Evolutionary conservation across 1,140 invertebrate genomes (phyloP), one percentile per base, ranked within the genome.

Genomic region (Drosophila repletoides): DNA sequence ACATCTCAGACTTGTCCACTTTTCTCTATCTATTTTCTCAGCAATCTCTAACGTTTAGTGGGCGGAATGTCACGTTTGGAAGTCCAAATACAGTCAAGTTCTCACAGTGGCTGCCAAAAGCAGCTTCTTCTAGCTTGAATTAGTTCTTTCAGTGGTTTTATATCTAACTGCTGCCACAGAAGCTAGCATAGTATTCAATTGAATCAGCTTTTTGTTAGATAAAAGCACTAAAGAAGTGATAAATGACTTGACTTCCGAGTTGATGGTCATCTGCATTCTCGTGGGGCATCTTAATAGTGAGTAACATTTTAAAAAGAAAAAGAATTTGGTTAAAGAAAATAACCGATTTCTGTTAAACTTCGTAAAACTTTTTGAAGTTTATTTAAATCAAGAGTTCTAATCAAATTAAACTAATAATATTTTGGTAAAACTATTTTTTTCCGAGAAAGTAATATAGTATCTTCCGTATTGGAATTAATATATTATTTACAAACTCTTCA

Each of bases 151-250:
- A 43, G 53, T 26, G 51, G 14, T 43, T 31, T 26, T 9, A 6
- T 10, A 6, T 10, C 7, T 21, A 14, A 34, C 21, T 15, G n/a
- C 5, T 5, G 48, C 6, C 45, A 51, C 33, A n/a, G 33, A 24
- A 46, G 24, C 31, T 10, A 29, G 10, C 10, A 14, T 4, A 34
- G 38, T n/a, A 63, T 43, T 43, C 49, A 26, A 43, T 53, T 43
- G 49, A 19, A 53, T 53, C 59, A 53, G 14, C 4, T 43, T 9
- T 17, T 43, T 45, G 51, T 36, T 17, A 14, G 36, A 63, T 53
- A 21, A 21, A 34, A 45, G 49, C 29, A 55, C 9, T 26, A 34
- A 60, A 31, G 40, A 40, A 60, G 49, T 55, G 60, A 55, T 29
- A 64, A 55, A 55, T 61, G 58, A 14, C 15, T 21, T 60, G 31